These are phyloP conservation scores for Euplexia lucipara DNA, from an alignment of 2,888 invertebrate genomes.

Conservation along the genomic window DNA sequence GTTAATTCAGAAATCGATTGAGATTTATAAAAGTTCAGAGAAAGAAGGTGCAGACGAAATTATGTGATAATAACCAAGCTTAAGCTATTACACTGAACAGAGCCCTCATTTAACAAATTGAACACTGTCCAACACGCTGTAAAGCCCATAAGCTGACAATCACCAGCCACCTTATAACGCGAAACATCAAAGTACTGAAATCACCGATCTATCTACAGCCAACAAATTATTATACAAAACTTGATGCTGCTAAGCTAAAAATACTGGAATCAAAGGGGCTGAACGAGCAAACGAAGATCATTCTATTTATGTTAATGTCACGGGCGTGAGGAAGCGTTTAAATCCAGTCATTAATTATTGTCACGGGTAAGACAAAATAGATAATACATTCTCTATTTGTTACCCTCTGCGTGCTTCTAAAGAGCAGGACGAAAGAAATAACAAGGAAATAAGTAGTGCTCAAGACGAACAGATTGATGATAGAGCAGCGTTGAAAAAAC, in stretches of 20 bases:
- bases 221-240: constrained; percentile 89
- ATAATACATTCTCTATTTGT: constrained; percentile 90
- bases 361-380: constrained; percentile 90
- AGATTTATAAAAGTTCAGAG: constrained; percentile 30
- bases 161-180: constrained; percentile 85
- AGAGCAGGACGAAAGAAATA: constrained; percentile 86
- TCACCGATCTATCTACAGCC: constrained; percentile 78
- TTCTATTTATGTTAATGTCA: constrained; percentile 91
- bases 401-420: constrained; percentile 81
- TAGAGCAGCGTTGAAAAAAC: constrained; percentile 84
- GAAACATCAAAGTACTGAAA: constrained; percentile 88
- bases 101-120: constrained; percentile 71
- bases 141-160: constrained; percentile 83
- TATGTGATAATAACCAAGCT: constrained; percentile 59
- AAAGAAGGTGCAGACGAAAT: constrained; percentile 23
- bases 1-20: background rate
- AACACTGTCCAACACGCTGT: constrained; percentile 75
- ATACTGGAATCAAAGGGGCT: constrained; percentile 90
- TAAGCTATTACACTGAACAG: constrained; percentile 64
- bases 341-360: constrained; percentile 91
- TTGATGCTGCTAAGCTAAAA: constrained; percentile 87
- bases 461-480: constrained; percentile 86
- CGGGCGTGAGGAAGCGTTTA: constrained; percentile 91
- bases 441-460: constrained; percentile 84
- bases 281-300: constrained; percentile 85